Conservation (phyloP, 2,113 vertebrate genomes). For the Parotia lawesii region DNA sequence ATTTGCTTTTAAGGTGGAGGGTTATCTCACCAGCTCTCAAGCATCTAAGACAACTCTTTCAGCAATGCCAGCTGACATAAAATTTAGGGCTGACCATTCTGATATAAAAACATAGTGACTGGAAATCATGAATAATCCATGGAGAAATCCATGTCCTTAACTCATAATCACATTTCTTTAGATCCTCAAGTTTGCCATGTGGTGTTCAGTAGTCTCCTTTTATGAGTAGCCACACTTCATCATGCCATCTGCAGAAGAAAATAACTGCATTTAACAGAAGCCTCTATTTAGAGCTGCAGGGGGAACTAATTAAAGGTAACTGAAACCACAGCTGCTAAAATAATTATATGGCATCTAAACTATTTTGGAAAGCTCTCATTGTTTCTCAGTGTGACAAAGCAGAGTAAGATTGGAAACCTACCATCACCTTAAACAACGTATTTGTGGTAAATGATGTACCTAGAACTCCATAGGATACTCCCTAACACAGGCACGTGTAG, state of each 20-base stretch:
- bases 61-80: neutral
- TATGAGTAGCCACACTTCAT: slow-evolving; percentile 1
- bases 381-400: neutral
- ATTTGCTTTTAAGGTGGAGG: neutral
- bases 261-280: slow-evolving; percentile 33
- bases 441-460: neutral
- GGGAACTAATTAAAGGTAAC: slow-evolving; percentile 55
- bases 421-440: neutral
- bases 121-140: neutral
- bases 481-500: neutral
- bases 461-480: neutral
- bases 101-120: neutral
- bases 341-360: slow-evolving; percentile 22
- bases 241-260: slow-evolving; percentile 29
- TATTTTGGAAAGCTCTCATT: slow-evolving; percentile 10
- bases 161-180: neutral
- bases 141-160: neutral
- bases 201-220: neutral
- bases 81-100: neutral
- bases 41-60: neutral
- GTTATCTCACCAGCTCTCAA: neutral
- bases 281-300: slow-evolving; percentile 16
- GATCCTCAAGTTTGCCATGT: neutral
- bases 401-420: neutral
- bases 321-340: slow-evolving; percentile 55